Conservation (phyloP, 2,113 vertebrate species). For the Guaruba guarouba region DNA sequence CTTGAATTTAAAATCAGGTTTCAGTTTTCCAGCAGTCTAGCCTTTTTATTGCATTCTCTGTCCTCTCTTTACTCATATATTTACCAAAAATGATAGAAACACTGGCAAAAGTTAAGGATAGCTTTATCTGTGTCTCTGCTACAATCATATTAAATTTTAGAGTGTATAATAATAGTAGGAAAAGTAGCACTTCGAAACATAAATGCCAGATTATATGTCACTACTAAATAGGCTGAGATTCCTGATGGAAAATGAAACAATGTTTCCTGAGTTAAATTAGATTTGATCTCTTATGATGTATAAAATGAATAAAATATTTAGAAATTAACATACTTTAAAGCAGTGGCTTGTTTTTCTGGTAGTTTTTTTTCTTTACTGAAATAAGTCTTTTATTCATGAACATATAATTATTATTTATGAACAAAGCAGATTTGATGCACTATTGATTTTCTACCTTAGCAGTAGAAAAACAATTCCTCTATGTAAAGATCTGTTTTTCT, state of each 20-base stretch:
- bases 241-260: not conserved
- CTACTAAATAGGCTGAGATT: not conserved
- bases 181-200: not conserved
- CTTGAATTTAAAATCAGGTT: not conserved
- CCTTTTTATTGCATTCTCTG: not conserved
- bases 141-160: not conserved
- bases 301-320: not conserved
- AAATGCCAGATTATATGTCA: not conserved
- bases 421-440: constrained; percentile 49
- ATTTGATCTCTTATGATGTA: not conserved
- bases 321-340: not conserved
- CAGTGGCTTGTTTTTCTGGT: not conserved
- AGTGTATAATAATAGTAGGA: not conserved
- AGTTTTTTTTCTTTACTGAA: not conserved
- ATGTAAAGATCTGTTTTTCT: constrained; percentile 28
- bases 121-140: not conserved
- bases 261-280: not conserved
- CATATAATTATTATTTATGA: too few relatives aligned
- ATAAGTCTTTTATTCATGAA: constrained; percentile 47
- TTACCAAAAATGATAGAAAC: not conserved
- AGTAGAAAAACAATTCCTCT: constrained; percentile 40
- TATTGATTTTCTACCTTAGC: constrained; percentile 68
- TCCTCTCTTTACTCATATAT: not conserved
- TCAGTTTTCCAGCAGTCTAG: not conserved
- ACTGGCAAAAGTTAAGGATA: not conserved